phyloP scores from a whole-genome alignment of 1,140 invertebrate genomes.

The Drosophila pandora region DNA sequence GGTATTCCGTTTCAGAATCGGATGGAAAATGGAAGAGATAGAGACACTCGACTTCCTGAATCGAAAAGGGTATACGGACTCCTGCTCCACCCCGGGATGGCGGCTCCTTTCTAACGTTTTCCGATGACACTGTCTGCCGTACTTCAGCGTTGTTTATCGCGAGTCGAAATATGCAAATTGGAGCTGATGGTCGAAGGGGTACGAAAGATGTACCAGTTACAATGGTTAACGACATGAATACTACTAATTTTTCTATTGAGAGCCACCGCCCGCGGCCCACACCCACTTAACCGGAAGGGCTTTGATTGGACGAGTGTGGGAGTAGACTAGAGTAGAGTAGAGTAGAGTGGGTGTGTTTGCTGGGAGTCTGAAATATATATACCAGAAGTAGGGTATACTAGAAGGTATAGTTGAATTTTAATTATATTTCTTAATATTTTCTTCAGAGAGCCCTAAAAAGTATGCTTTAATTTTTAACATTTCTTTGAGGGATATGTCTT shows the following conservation, averaged over 20 bases:
- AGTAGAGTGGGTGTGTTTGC: slow-evolving; percentile 4
- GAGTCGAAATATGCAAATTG: slow-evolving; percentile 51
- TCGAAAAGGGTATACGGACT: neutral
- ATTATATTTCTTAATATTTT: too few relatives aligned
- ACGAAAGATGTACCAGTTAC: slow-evolving; percentile 72
- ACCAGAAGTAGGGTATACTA: too few relatives aligned
- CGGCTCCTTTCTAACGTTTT: slow-evolving; percentile 10
- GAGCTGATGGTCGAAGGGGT: slow-evolving; percentile 3
- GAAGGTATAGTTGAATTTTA: too few relatives aligned
- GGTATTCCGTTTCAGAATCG: neutral
- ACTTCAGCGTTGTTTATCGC: slow-evolving; percentile 46
- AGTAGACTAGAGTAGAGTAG: too few relatives aligned
- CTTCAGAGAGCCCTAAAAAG: too few relatives aligned
- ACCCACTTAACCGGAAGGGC: slow-evolving; percentile 15
- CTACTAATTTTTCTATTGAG: slow-evolving; percentile 71
- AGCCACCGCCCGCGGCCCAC: slow-evolving; percentile 18
- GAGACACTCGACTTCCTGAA: neutral
- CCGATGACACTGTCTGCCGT: slow-evolving; percentile 16
- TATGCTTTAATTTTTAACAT: too few relatives aligned
- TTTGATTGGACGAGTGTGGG: slow-evolving; percentile 2
- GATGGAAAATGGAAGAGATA: neutral
- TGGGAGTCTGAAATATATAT: too few relatives aligned
- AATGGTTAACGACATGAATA: slow-evolving; percentile 79
- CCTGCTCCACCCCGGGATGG: too few relatives aligned
- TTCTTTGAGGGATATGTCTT: too few relatives aligned